Evolutionary conservation across 2,888 invertebrate species (phyloP), one percentile per base, ranked within the genome.

Genomic region (Drosophila falleni): DNA sequence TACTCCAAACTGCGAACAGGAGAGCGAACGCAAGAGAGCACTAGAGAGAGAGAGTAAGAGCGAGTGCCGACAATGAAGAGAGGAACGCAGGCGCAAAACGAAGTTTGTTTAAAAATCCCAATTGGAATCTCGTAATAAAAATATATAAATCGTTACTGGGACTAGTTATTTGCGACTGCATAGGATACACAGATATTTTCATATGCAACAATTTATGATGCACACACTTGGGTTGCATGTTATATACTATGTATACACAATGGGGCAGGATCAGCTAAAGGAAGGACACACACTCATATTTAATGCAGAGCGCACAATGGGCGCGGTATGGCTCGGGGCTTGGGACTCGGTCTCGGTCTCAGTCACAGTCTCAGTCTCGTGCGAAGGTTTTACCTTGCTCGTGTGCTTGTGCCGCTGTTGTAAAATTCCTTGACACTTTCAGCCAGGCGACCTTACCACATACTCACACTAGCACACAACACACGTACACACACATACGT

Each of bases 341-440:
- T 54, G 62, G 58, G 73, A 61, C 23, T 4, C 23, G 23, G 23
- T 4, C 23, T 23, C 23, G 23, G 23, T 23, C 23, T 23, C 23
- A 3, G 23, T 23, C 1, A 2, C 23, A 23, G 23, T 23, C 1
- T 23, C 3, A 23, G 76, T 58, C 63, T 74, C 83, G 74, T 68
- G 70, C 76, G 74, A 77, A 81, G 89, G 74, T 71, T 79, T 77
- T 73, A 85, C 88, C 88, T 89, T 89, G 87, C 70, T 84, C 81
- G 78, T 81, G 67, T 65, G 55, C 59, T 15, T 60, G 42, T 50
- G 49, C 61, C 61, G 77, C 74, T 77, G 86, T 81, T 86, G 74
- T 85, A 77, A 87, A 87, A 87, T 87, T 76, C 86, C 86, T 87
- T 87, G 89, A 87, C 86, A 87, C 86, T 89, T 86, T 77, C 81